Evolutionary conservation across 2,113 vertebrate species (phyloP).

Genomic region (Microcebus ravelobensis): DNA sequence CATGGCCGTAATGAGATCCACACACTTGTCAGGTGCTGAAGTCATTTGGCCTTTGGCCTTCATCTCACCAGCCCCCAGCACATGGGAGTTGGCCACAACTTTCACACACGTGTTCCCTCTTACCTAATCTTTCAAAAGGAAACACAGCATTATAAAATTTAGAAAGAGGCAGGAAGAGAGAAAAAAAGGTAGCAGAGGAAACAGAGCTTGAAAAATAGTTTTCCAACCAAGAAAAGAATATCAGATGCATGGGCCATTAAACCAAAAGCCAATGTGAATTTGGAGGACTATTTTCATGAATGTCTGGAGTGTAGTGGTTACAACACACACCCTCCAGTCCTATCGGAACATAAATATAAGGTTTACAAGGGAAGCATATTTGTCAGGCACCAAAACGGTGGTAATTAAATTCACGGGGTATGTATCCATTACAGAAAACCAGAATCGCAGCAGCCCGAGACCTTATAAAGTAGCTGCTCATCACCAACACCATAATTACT

Average conservation of each 20-base stretch:
- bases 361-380: slow-evolving; percentile 71
- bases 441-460: slow-evolving; percentile 37
- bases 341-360: slow-evolving; percentile 72
- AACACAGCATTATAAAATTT: slow-evolving; percentile 68
- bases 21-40: slow-evolving; percentile 65
- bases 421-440: slow-evolving; percentile 55
- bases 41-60: slow-evolving; percentile 71
- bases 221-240: slow-evolving; percentile 65
- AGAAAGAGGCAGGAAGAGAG: neutral
- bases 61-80: slow-evolving; percentile 54
- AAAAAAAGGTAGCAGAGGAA: slow-evolving; percentile 14
- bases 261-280: slow-evolving; percentile 57
- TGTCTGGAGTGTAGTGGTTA: slow-evolving; percentile 28
- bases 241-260: slow-evolving; percentile 59
- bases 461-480: slow-evolving; percentile 72
- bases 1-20: slow-evolving; percentile 71
- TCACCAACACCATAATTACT: slow-evolving; percentile 65
- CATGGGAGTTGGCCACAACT: slow-evolving; percentile 42
- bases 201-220: slow-evolving; percentile 70
- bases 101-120: slow-evolving; percentile 67
- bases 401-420: slow-evolving; percentile 53
- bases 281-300: slow-evolving; percentile 69
- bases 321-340: slow-evolving; percentile 11
- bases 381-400: slow-evolving; percentile 67
- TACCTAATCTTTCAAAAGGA: slow-evolving; percentile 75